Base-by-base conservation (phyloP, 2,888 invertebrate species). In the Agriopis marginaria region DNA sequence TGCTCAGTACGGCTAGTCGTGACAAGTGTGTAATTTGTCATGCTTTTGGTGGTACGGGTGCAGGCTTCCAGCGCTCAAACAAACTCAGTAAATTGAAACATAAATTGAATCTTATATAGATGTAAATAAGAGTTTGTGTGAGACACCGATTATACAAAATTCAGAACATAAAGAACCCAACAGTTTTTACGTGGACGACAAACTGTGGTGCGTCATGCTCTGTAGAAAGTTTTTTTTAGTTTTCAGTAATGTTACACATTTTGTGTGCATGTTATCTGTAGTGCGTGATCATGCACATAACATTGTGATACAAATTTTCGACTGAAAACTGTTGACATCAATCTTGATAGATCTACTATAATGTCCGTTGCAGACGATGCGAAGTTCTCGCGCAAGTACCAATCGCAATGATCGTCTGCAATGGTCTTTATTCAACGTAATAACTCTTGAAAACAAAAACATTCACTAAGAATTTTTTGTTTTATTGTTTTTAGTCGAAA, bases 31-130 rank as follows among this genome's bases (percentile, higher is more conserved):
- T 80, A 84, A 79, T 84, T 82, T 88, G 89, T 89, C 93, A 93
- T 93, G 93, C 93, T 89, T 82, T 84, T 87, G 89, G 92, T 89
- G 91, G 92, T 89, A 92, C 93, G 90, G 89, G 93, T 93, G 93
- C 93, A 92, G 93, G 90, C 89, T 79, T 78, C 77, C 75, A 73
- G 77, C 79, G 86, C 87, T 84, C 88, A 86, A 89, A 89, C 88
- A 88, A 90, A 90, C 87, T 74, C 77, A 78, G 67, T 47, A 53
- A 40, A 53, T 54, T 65, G 69, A 67, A 68, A 69, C 71, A 70
- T 50, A 67, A 70, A 71, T 71, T 65, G 65, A 58, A 51, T 11
- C 64, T 40, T 64, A 62, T 68, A 56, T 58, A 59, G 54, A 44
- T 74, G 17, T 50, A 8, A 39, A 49, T 49, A 49, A 49, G 78